Percentiles rank a stretch among this genome's conserved stretches.
Evolutionary conservation across 2,888 invertebrate species (phyloP).

Genomic region (Phyto melanocephala): DNA sequence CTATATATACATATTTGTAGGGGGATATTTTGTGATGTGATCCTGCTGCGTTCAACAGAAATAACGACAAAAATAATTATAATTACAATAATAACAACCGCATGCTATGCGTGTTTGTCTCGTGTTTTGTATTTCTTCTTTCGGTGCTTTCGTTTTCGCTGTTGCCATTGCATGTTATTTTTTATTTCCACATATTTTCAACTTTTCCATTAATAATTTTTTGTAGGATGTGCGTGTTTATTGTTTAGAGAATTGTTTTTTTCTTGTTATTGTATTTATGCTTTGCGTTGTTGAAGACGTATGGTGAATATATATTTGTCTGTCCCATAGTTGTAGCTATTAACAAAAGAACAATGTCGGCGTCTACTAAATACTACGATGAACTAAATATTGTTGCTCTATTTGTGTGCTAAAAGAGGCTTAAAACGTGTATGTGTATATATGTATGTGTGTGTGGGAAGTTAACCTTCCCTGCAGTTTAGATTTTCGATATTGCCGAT

Average conservation of each 20-base stretch:
- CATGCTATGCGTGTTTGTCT: conserved; percentile 45
- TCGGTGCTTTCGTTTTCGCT: neutral
- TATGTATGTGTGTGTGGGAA: neutral
- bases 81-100: conserved; percentile 32
- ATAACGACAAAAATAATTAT: conserved; percentile 20
- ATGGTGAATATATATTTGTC: conserved; percentile 14
- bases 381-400: conserved; percentile 49
- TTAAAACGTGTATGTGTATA: neutral
- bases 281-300: conserved; percentile 2
- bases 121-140: conserved; percentile 1
- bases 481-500: too few relatives aligned
- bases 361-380: neutral
- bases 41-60: conserved; percentile 35
- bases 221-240: conserved; percentile 51
- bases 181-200: neutral
- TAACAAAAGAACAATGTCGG: neutral
- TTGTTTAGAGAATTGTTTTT: conserved; percentile 35
- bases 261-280: neutral
- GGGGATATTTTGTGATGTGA: neutral
- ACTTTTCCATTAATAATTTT: conserved; percentile 31
- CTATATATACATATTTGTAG: too few relatives aligned
- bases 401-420: conserved; percentile 1
- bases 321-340: neutral
- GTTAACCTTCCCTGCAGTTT: too few relatives aligned
- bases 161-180: too few relatives aligned